Evolutionary conservation across 2,888 invertebrate species (phyloP), one percentile per base, ranked within the genome.

Genomic region (Eristalis pertinax): DNA sequence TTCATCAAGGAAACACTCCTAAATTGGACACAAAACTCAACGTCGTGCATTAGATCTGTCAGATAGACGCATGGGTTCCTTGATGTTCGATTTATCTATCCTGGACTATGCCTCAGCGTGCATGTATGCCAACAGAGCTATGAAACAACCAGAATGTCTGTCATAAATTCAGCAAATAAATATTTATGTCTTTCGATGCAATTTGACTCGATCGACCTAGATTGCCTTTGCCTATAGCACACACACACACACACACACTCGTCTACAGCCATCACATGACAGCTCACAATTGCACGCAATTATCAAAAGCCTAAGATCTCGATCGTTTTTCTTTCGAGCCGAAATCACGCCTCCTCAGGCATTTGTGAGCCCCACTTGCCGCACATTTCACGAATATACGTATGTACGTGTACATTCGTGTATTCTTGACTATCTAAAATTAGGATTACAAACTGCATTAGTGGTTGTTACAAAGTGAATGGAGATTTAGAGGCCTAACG

Each of bases 321-420:
- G 77, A 60, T 81, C 72, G 62, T 70, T 62, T 72, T 32, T 58
- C 73, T 43, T 22, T 70, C 43, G 0, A 13, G 15, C 60, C 26
- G 60, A 60, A 60, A 60, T 86, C 82, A 86, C 85, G 86, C 83
- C 86, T 86, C 86, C 83, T 79, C 85, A 74, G 85, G 85, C 85
- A 78, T 69, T 82, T 69, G 63, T 75, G 19, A 75, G 83, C 78
- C 83, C 85, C 85, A 86, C 82, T 82, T 63, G 76, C 58, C 26
- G 29, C 72, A 73, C 10, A 56, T 70, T 22, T 62, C 19, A 24
- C 67, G 65, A n/a, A 26, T 35, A 32, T 75, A 65, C 24, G n/a
- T n/a, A n/a, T n/a, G n/a, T n/a, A 26, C 35, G 58, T 22, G 35
- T 11, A 26, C 60, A 26, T 1, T 5, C 1, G 19, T 69, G 56